Percentiles rank a stretch among this genome's conserved stretches.
phyloP scores from a whole-genome alignment of 2,797 vertebrate genomes.

The Selene dorsalis region DNA sequence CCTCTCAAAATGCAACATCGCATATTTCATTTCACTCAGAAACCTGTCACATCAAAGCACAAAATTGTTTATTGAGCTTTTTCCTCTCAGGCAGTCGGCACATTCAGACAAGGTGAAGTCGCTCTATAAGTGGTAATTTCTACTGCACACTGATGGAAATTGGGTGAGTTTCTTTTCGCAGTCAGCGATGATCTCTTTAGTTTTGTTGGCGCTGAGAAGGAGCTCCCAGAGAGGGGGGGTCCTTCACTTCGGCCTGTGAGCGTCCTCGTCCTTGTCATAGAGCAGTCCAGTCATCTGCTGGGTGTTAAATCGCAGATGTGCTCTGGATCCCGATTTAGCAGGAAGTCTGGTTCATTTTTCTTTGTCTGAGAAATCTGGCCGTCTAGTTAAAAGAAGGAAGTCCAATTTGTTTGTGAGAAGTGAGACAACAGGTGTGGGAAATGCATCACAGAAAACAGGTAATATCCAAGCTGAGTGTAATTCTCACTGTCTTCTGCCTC shows the following conservation, averaged over 20 bases:
- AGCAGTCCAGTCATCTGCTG: constrained; percentile 13
- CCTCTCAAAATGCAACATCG: background rate
- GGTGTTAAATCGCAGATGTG: constrained; percentile 28
- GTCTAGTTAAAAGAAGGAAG: background rate
- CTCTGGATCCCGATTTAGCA: background rate
- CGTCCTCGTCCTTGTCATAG: constrained; percentile 4
- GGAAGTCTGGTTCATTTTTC: constrained; percentile 14
- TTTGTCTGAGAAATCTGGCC: constrained; percentile 5
- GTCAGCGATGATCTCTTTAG: constrained; percentile 17
- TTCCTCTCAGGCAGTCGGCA: background rate
- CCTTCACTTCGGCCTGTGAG: constrained; percentile 4
- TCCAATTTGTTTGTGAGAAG: constrained; percentile 9
- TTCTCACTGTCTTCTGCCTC: constrained; percentile 28
- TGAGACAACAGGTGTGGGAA: constrained; percentile 34
- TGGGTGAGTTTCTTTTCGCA: constrained; percentile 19
- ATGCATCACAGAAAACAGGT: constrained; percentile 30
- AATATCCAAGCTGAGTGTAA: constrained; percentile 24
- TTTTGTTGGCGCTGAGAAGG: background rate
- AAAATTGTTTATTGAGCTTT: background rate
- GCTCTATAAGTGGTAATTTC: constrained; percentile 14
- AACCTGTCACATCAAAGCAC: background rate
- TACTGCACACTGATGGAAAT: background rate
- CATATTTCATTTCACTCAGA: background rate
- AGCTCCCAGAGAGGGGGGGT: constrained; percentile 2
- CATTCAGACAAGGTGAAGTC: background rate